These are phyloP conservation scores for Campylorhamphus procurvoides DNA, from an alignment of 2,113 vertebrate genomes.

Conservation along the genomic window DNA sequence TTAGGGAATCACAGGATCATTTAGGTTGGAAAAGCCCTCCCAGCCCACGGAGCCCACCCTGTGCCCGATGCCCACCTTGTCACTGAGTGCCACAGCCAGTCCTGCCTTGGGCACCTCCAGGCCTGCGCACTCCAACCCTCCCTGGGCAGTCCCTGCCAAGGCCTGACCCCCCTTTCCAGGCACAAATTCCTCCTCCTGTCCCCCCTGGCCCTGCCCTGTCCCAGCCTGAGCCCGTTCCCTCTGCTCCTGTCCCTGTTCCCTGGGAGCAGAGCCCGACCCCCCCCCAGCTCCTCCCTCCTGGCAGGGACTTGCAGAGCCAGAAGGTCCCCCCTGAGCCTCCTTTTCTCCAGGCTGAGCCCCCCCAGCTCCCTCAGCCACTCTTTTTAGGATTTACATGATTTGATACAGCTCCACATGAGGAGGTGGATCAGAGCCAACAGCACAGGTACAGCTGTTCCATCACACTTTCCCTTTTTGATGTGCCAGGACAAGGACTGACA, in stretches of 20 bases:
- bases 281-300: background rate
- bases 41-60: fast-evolving
- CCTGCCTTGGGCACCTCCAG: background rate
- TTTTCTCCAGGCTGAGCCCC: background rate
- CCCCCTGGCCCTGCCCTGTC: background rate
- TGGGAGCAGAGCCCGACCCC: background rate
- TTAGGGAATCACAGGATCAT: background rate
- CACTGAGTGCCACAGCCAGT: background rate
- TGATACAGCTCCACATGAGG: fast-evolving
- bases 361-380: background rate
- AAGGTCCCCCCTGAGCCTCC: background rate
- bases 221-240: fast-evolving
- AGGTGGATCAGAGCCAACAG: background rate
- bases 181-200: background rate
- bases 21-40: background rate
- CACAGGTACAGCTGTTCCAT: background rate
- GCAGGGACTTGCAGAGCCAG: background rate
- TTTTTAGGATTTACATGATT: fast-evolving
- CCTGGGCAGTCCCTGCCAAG: background rate
- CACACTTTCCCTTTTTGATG: background rate
- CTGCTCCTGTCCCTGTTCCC: background rate
- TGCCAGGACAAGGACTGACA: background rate
- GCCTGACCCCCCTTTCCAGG: background rate
- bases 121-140: background rate
- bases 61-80: background rate